Conservation (phyloP, 2,113 vertebrate genomes). For the Stegostoma tigrinum region DNA sequence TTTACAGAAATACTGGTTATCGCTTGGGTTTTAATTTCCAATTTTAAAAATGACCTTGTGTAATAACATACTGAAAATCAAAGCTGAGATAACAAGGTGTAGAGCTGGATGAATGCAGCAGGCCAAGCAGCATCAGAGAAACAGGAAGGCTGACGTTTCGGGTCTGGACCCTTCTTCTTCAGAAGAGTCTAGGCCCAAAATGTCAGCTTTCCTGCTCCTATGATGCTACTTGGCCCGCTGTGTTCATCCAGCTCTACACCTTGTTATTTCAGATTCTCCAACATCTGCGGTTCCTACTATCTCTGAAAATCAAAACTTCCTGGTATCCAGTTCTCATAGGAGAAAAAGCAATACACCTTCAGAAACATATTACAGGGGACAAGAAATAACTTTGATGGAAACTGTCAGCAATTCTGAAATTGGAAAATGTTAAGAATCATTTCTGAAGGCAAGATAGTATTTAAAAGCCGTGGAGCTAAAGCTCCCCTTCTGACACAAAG, state of each 20-base stretch:
- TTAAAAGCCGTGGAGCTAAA: background rate
- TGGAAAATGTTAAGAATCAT: background rate
- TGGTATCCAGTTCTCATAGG: background rate
- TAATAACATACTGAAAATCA: background rate
- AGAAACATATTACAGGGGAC: background rate
- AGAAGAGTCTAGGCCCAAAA: no score
- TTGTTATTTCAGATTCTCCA: no score
- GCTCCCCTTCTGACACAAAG: background rate
- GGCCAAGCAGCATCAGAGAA: no score
- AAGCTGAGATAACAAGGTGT: no score
- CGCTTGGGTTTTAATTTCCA: background rate
- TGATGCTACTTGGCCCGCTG: no score
- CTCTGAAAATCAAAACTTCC: background rate
- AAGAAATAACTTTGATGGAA: background rate
- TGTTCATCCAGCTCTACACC: no score
- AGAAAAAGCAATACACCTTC: background rate
- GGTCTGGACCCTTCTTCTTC: no score
- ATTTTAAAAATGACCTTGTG: background rate
- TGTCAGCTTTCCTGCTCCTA: no score
- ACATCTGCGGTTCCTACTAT: no score
- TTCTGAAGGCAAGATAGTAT: background rate
- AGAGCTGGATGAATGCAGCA: no score
- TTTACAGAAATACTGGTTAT: background rate
- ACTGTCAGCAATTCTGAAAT: background rate
- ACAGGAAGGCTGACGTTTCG: no score